Percentiles rank a stretch among this genome's conserved stretches.
Evolutionary conservation across 2,113 vertebrate genomes (phyloP).

Genomic region (Pseudolaguvia tuberculata): DNA sequence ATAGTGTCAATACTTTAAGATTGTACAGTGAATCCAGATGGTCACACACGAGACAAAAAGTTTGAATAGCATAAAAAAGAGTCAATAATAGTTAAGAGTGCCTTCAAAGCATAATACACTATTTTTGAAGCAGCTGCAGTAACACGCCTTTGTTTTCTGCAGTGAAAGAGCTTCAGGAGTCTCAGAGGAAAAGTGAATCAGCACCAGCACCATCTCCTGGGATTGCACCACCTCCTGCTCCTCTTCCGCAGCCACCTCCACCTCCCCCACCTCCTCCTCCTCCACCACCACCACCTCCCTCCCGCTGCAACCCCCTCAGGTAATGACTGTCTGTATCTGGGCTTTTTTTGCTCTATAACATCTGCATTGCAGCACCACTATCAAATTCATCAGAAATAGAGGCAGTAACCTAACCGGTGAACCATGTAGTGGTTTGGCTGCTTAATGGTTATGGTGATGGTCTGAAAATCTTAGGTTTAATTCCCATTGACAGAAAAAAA

Average conservation of each 20-base stretch:
- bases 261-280: conserved; percentile 67
- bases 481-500: neutral
- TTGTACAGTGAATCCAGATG: neutral
- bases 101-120: neutral
- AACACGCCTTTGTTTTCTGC: conserved; percentile 29
- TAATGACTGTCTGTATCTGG: conserved; percentile 45
- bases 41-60: neutral
- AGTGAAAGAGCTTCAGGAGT: conserved; percentile 67
- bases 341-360: neutral
- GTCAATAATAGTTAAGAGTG: neutral
- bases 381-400: neutral
- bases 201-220: conserved; percentile 52
- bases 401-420: neutral
- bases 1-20: neutral
- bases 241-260: conserved; percentile 64
- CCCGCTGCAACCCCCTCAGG: conserved; percentile 76
- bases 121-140: conserved; percentile 6
- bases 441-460: too few relatives aligned
- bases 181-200: conserved; percentile 46
- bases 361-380: neutral
- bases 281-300: conserved; percentile 67
- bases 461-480: too few relatives aligned
- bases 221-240: conserved; percentile 62
- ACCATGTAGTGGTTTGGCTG: too few relatives aligned
- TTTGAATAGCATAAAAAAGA: neutral